A percentile compares a stretch with the other conserved stretches of the same genome.
phyloP scores from a whole-genome alignment of 2,113 vertebrate species.

The Chauna torquata region DNA sequence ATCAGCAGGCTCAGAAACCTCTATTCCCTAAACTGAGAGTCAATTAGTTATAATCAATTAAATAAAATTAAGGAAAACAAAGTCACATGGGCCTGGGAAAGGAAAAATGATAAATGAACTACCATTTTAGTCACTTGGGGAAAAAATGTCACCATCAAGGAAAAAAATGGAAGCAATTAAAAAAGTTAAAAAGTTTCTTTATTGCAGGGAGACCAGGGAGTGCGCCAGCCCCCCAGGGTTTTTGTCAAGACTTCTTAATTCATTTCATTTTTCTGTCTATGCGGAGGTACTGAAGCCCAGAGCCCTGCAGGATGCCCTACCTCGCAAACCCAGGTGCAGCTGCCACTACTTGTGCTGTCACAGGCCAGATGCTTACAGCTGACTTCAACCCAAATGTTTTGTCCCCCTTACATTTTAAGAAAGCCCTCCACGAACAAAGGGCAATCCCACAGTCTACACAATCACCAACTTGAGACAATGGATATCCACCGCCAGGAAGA shows the following conservation, averaged over 20 bases:
- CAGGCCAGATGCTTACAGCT: not conserved
- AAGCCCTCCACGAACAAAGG: not conserved
- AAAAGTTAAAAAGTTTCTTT: constrained; percentile 38
- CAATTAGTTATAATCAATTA: constrained; percentile 73
- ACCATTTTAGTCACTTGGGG: not conserved
- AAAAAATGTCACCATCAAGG: constrained; percentile 40
- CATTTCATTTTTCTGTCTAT: not conserved
- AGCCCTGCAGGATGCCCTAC: not conserved
- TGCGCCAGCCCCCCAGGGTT: not conserved
- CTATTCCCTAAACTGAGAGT: constrained; percentile 44
- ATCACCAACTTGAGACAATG: not conserved
- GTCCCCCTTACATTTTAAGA: not conserved
- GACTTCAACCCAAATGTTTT: not conserved
- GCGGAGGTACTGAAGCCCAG: not conserved
- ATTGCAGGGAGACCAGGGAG: not conserved
- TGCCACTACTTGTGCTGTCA: not conserved
- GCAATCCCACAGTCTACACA: not conserved
- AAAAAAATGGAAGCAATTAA: constrained; percentile 53
- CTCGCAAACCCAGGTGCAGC: not conserved
- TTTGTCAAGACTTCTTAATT: not conserved
- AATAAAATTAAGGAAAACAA: constrained; percentile 67
- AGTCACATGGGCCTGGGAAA: constrained; percentile 2
- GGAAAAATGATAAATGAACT: constrained; percentile 33
- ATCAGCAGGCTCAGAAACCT: not conserved
- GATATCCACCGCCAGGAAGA: not conserved